Percentiles rank a stretch among this genome's conserved stretches.
Conservation (phyloP, 1,140 invertebrate genomes). For the Zaprionus inermis region DNA sequence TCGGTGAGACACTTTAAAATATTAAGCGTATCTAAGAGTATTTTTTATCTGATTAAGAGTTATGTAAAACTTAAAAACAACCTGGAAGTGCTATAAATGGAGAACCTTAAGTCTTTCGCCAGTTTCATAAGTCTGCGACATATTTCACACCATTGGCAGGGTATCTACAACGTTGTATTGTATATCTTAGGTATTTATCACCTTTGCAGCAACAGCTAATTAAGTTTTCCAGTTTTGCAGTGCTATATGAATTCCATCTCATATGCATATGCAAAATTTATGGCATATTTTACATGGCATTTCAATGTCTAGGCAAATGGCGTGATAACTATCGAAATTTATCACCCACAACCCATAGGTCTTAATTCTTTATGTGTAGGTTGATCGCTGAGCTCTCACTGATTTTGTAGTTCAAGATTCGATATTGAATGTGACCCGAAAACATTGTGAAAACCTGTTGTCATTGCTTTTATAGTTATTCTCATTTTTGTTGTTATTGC, state of each 20-base stretch:
- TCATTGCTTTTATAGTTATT: neutral
- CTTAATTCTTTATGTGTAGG: neutral
- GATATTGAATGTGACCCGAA: constrained; percentile 9
- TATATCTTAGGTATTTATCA: neutral
- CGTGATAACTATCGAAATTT: constrained; percentile 10
- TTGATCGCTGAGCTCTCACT: too few relatives aligned
- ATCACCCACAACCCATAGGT: constrained; percentile 1
- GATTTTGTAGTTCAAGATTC: constrained; percentile 2
- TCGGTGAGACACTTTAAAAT: too few relatives aligned
- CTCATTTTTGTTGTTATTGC: neutral
- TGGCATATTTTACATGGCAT: neutral
- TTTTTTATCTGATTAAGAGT: too few relatives aligned
- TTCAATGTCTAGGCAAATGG: constrained; percentile 23
- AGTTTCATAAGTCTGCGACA: neutral
- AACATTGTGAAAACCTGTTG: constrained; percentile 14
- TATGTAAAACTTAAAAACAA: neutral
- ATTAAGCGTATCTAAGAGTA: too few relatives aligned
- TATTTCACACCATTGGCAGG: neutral
- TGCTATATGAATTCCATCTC: constrained; percentile 5
- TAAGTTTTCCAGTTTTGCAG: constrained; percentile 8
- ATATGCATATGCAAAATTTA: constrained; percentile 20
- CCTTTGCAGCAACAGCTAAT: constrained; percentile 14
- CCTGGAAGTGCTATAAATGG: neutral
- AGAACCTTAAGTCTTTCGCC: neutral
- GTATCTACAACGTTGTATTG: neutral